Conservation (phyloP, 2,888 invertebrate genomes). For the Drosophila barbarae region DNA sequence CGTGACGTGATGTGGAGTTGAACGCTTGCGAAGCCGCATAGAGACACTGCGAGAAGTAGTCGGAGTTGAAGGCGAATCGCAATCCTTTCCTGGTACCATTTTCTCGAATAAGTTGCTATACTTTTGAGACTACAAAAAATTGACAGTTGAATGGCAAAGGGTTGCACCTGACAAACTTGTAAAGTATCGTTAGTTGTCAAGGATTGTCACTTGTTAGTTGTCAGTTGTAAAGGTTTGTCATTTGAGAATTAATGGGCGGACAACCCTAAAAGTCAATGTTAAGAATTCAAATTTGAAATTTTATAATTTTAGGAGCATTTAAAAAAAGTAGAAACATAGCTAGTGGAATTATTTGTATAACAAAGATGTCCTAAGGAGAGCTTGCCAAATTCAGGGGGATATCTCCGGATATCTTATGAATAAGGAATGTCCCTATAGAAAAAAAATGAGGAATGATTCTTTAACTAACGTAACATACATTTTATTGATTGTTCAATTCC, state of each 20-base stretch:
- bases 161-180: neutral
- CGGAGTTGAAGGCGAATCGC: slow-evolving; percentile 21
- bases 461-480: too few relatives aligned
- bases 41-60: slow-evolving; percentile 17
- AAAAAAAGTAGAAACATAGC: too few relatives aligned
- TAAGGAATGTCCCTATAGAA: too few relatives aligned
- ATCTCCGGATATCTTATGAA: too few relatives aligned
- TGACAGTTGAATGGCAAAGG: neutral
- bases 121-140: neutral
- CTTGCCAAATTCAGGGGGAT: too few relatives aligned
- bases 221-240: neutral
- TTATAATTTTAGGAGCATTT: too few relatives aligned
- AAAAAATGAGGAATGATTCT: too few relatives aligned
- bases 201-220: neutral
- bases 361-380: too few relatives aligned
- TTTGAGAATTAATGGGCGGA: too few relatives aligned
- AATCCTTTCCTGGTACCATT: too few relatives aligned
- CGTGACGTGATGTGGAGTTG: slow-evolving; percentile 31
- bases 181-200: neutral
- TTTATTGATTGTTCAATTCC: neutral
- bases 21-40: slow-evolving; percentile 37
- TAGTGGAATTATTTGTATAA: too few relatives aligned
- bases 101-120: neutral
- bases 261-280: neutral
- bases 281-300: too few relatives aligned